Conservation (phyloP, 2,888 invertebrate species). For the Scrobipalpa atriplicella region DNA sequence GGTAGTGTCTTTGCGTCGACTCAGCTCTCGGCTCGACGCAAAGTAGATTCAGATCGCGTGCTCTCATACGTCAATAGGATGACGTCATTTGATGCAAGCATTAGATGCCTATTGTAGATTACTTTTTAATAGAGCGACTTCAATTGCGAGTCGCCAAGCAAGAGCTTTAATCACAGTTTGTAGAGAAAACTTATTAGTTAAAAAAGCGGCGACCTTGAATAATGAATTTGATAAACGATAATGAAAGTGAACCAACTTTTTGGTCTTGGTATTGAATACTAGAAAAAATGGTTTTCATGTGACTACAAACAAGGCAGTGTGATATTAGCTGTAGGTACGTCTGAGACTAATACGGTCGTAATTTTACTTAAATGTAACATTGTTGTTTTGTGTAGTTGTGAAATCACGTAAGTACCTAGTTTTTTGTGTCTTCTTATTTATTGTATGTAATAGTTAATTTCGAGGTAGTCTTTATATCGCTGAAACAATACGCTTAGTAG, state of each 20-base stretch:
- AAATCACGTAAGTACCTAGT: conserved; percentile 35
- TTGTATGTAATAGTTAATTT: conserved; percentile 38
- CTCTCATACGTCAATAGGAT: conserved; percentile 78
- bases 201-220: conserved; percentile 53
- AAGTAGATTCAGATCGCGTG: conserved; percentile 69
- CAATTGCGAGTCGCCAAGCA: conserved; percentile 61
- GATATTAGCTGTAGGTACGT: conserved; percentile 72
- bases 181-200: conserved; percentile 58
- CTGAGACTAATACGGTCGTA: conserved; percentile 31
- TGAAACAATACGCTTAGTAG: conserved; percentile 63
- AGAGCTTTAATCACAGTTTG: conserved; percentile 73
- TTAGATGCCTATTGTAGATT: conserved; percentile 60
- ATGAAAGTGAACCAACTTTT: conserved; percentile 33
- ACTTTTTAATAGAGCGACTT: conserved; percentile 61
- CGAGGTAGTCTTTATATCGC: conserved; percentile 35
- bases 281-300: background rate
- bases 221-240: conserved; percentile 33
- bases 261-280: background rate
- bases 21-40: conserved; percentile 39
- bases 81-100: conserved; percentile 79
- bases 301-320: conserved; percentile 48
- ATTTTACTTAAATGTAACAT: conserved; percentile 16
- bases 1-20: conserved; percentile 40
- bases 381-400: conserved; percentile 30
- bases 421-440: conserved; percentile 43